Base-by-base conservation (phyloP, 2,113 vertebrate species). In the Rhizomys pruinosus region DNA sequence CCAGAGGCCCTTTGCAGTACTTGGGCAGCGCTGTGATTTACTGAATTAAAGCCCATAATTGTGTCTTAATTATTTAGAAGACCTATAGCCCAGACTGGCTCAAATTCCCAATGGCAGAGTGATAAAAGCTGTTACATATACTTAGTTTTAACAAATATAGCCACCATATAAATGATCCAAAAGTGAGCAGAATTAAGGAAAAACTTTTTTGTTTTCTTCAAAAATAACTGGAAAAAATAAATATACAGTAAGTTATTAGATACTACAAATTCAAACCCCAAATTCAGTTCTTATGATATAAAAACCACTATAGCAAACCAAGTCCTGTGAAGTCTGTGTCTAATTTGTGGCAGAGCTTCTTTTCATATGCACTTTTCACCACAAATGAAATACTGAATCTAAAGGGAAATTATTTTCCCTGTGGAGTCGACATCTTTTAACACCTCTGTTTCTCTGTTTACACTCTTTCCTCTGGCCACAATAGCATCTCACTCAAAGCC, bases 11-110 rank as follows among this genome's bases (percentile, higher is more conserved):
- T 91, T 91, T 73, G 32, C 55, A 85, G 4, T 44, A 34, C 52
- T 7, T 12, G 72, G 52, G 15, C 55, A 55, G 27, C 27, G 11
- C 13, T 55, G 16, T 85, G 93, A 96, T 92, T 92, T 94, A 92
- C 85, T 29, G 61, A 74, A 77, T 96, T 72, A 55, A 61, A 79
- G 55, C 8, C 39, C 72, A 57, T 57, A 25, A 55, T 79, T 78
- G 80, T 66, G 68, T 95, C 93, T 96, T 96, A 95, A 95, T 96
- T 92, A 87, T 88, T 92, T 87, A 94, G 82, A 92, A 61, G 47
- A 32, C 17, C 77, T 74, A 20, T 37, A 95, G 64, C 37, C 59
- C 57, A 73, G 52, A 69, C 39, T 52, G 63, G 39, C 47, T 96
- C 69, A 92, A 16, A 73, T 92, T 92, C 95, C 84, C 91, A 90